A percentile compares a stretch with the other conserved stretches of the same genome.
These are phyloP conservation scores for Autographa gamma DNA, from an alignment of 2,888 invertebrate species.

Conservation along the genomic window DNA sequence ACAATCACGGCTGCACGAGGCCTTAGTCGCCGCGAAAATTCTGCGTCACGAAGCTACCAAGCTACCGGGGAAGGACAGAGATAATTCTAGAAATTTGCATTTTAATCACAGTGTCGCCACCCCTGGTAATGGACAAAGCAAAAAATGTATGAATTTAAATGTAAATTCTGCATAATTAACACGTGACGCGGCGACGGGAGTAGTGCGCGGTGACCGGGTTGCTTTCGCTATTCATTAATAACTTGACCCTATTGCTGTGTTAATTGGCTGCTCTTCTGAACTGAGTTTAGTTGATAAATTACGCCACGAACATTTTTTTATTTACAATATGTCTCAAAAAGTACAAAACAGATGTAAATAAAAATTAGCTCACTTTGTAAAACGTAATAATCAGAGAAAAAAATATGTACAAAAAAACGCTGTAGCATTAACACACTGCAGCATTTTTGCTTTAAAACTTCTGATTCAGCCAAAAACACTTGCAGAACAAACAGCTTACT, in stretches of 20 bases:
- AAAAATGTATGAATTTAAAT: constrained; percentile 65
- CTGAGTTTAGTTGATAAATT: neutral
- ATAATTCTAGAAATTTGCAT: constrained; percentile 60
- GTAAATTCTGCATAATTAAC: constrained; percentile 56
- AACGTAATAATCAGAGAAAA: too few relatives aligned
- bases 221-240: neutral
- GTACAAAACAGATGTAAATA: too few relatives aligned
- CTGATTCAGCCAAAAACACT: neutral
- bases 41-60: constrained; percentile 52
- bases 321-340: too few relatives aligned
- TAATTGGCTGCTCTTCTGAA: neutral
- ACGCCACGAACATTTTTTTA: too few relatives aligned
- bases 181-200: constrained; percentile 13
- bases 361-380: too few relatives aligned
- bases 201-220: neutral
- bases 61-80: constrained; percentile 31
- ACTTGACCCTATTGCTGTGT: neutral
- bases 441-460: neutral
- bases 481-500: neutral
- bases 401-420: too few relatives aligned
- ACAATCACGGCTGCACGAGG: constrained; percentile 44
- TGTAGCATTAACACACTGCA: too few relatives aligned
- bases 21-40: constrained; percentile 48
- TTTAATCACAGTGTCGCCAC: constrained; percentile 63
- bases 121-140: constrained; percentile 53